Evolutionary conservation across 92 coral and sea anemone species (phyloP), one percentile per base, ranked within the genome.

Genomic region (Heliopora coerulea): DNA sequence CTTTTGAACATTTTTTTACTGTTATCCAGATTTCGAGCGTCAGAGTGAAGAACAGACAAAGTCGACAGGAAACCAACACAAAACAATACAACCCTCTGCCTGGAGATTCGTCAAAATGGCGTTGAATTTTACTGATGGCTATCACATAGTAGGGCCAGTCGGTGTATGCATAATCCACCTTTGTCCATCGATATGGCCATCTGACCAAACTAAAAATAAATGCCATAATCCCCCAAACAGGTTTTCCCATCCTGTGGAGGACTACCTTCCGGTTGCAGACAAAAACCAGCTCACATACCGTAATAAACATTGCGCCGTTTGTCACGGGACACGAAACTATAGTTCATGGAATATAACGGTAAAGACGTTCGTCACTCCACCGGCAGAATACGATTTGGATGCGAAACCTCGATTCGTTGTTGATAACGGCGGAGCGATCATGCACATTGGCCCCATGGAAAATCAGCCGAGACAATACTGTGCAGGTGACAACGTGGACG

Each of bases 211-310:
- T 0, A 17, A 56, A 27, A 1, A 8, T 14, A 68, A 50, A 49
- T 68, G 75, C 25, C 58, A 48, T 21, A 48, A 48, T 50, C 37
- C 75, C 10, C 21, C 75, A 31, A 9, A 25, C 2, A 49, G 27
- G 20, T 68, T 68, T 15, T 65, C 72, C 30, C 25, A 65, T 19
- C 75, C 75, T 1, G 44, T 68, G 0, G 75, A 68, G 24, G 44
- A 49, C 37, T 68, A 21, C 30, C 11, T 68, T 3, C 75, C 61
- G 28, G 61, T 68, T 20, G 72, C 40, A 1, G 72, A 54, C 3
- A 0, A 18, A 17, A 65, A 65, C 48, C 24, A 15, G 21, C 1
- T 42, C 33, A 65, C 56, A 4, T 65, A 40, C 28, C 25, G 56
- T 9, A 65, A 65, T 39, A 42, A 23, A 11, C 72, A 65, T n/a